Base-by-base conservation (phyloP, 2,113 vertebrate species). In the Lophius piscatorius region DNA sequence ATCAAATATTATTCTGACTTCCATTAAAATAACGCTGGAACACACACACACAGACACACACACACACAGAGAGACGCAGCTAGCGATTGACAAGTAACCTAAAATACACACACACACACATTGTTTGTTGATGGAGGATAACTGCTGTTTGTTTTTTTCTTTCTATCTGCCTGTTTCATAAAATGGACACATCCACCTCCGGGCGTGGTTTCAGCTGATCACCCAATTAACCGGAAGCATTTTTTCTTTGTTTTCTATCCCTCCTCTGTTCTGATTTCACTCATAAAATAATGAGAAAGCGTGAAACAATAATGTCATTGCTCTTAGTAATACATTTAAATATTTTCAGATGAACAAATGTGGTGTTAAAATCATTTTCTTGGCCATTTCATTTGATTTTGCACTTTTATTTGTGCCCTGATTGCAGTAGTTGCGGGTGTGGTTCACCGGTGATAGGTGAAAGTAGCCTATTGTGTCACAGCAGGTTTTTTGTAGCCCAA, bases 1-100 rank as follows among this genome's bases (percentile, higher is more conserved):
- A 74, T 71, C 12, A 54, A 74, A 77, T 74, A 64, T 68, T 74
- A 70, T 48, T 52, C 24, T 44, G 38, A 26, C 44, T 12, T 23
- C 23, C 26, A 76, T 64, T 36, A 64, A 55, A 50, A 58, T 14
- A 46, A 41, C 13, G 20, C 8, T 39, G 26, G 40, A 41, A 46
- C 63, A 73, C 55, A 83, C 80, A 77, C 36, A 13, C 52, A 18
- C 17, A 38, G 21, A 52, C 50, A 38, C 51, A 52, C 33, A 51
- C n/a, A 21, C 21, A 54, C 35, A 39, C 20, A 45, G n/a, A n/a
- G n/a, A n/a, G 80, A 77, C 36, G n/a, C 52, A 45, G 48, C 57
- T 58, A 74, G 33, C 35, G 6, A 7, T 23, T 23, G 46, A 41
- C 29, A 33, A 41, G 38, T 21, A 21, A 48, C 17, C 24, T 0